Conservation (phyloP, 2,113 vertebrate species). For the Onychostoma macrolepis region DNA sequence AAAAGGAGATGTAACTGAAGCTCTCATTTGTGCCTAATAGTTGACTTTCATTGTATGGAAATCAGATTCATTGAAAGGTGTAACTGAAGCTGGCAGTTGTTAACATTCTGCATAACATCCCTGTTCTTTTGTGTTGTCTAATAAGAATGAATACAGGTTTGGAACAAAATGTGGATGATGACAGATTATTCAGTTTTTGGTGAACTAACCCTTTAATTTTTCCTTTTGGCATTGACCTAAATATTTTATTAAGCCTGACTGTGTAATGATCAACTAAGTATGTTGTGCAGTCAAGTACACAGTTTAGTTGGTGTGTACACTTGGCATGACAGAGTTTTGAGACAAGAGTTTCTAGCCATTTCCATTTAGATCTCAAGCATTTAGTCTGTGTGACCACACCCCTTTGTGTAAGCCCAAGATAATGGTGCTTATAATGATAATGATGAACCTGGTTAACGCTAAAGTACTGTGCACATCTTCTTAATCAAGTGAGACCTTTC, state of each 20-base stretch:
- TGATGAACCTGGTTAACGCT: background rate
- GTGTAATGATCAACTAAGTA: background rate
- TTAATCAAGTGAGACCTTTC: background rate
- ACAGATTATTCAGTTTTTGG: background rate
- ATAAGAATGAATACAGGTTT: background rate
- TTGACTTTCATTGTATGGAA: background rate
- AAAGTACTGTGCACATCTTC: background rate
- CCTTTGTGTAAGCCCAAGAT: conserved; percentile 56
- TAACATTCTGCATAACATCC: background rate
- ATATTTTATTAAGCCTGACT: background rate
- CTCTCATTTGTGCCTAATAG: background rate
- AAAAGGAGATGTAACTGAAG: background rate
- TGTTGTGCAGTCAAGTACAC: background rate
- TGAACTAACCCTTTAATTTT: background rate
- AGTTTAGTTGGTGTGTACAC: background rate
- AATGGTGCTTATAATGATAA: conserved; percentile 52
- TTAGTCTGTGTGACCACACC: conserved; percentile 60
- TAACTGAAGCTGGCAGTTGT: background rate
- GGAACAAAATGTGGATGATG: background rate
- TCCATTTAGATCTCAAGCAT: background rate
- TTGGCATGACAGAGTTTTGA: background rate
- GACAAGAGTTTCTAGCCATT: background rate
- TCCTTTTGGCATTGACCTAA: background rate
- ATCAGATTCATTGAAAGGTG: background rate
- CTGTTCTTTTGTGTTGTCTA: background rate